Percentiles rank a stretch among this genome's conserved stretches.
Evolutionary conservation across 2,113 vertebrate genomes (phyloP).

Genomic region (Saccopteryx leptura): DNA sequence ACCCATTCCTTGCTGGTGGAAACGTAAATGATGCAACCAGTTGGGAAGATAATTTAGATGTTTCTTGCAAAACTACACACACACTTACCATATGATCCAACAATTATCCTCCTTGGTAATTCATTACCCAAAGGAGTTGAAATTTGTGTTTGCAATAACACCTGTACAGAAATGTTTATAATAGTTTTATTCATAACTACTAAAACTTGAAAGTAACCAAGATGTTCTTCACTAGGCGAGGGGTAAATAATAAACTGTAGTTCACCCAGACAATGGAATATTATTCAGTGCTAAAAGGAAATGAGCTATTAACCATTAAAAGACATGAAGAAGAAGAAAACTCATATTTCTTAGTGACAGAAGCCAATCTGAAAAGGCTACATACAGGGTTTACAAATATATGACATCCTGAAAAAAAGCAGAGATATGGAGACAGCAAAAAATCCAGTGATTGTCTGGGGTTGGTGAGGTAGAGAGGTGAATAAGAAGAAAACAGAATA

Average conservation of each 20-base stretch:
- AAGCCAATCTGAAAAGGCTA: not conserved
- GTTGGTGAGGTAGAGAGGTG: too few relatives aligned
- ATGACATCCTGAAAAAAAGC: not conserved
- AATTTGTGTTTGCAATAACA: not conserved
- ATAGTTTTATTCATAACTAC: not conserved
- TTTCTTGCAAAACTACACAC: not conserved
- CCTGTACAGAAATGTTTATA: not conserved
- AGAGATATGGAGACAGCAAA: not conserved
- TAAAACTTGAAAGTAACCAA: not conserved
- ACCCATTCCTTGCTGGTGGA: not conserved
- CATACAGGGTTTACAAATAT: not conserved
- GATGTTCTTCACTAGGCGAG: not conserved
- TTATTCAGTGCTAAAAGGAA: not conserved
- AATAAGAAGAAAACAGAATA: too few relatives aligned
- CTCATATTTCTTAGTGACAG: not conserved
- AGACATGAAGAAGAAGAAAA: not conserved
- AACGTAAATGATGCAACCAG: not conserved
- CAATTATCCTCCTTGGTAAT: not conserved
- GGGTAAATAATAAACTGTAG: not conserved
- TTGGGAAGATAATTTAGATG: not conserved
- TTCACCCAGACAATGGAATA: not conserved
- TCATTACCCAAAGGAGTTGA: not conserved
- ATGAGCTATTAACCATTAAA: not conserved
- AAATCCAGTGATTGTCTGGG: not conserved
- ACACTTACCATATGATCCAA: not conserved